Conservation (phyloP, 1,140 invertebrate genomes). For the Harlomillsia oculata region DNA sequence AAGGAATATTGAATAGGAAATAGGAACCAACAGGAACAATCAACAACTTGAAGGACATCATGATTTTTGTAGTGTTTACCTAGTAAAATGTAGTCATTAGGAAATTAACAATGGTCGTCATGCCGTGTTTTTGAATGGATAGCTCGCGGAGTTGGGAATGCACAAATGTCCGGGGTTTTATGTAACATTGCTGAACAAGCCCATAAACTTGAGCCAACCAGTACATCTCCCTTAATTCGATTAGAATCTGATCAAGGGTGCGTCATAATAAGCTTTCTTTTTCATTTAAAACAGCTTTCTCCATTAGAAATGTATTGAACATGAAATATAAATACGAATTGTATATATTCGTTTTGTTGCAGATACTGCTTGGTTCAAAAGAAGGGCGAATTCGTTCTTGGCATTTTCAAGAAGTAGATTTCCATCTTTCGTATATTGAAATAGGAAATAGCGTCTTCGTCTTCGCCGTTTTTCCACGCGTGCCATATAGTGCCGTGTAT, state of each 20-base stretch:
- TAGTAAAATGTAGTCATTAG: not conserved
- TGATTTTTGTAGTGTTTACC: too few relatives aligned
- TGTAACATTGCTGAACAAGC: constrained; percentile 30
- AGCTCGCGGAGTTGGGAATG: constrained; percentile 23
- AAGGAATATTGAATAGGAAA: not conserved
- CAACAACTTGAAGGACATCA: too few relatives aligned
- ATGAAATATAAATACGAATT: not conserved
- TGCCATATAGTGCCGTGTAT: too few relatives aligned
- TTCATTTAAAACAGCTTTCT: not conserved
- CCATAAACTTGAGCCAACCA: constrained; percentile 33
- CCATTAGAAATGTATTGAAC: not conserved
- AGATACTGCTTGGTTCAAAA: constrained; percentile 36
- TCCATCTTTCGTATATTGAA: too few relatives aligned
- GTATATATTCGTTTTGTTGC: constrained; percentile 16
- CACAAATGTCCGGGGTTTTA: constrained; percentile 28
- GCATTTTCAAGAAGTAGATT: constrained; percentile 30
- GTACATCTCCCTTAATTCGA: constrained; percentile 26
- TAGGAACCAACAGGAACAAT: too few relatives aligned
- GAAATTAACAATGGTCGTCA: not conserved
- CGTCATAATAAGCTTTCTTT: constrained; percentile 1
- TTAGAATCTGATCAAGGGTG: constrained; percentile 33
- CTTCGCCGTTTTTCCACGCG: too few relatives aligned
- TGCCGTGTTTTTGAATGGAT: not conserved
- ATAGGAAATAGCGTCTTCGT: not conserved
- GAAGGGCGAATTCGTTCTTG: constrained; percentile 25